phyloP scores from a whole-genome alignment of 2,888 invertebrate species.

The Trachelus stipa region DNA sequence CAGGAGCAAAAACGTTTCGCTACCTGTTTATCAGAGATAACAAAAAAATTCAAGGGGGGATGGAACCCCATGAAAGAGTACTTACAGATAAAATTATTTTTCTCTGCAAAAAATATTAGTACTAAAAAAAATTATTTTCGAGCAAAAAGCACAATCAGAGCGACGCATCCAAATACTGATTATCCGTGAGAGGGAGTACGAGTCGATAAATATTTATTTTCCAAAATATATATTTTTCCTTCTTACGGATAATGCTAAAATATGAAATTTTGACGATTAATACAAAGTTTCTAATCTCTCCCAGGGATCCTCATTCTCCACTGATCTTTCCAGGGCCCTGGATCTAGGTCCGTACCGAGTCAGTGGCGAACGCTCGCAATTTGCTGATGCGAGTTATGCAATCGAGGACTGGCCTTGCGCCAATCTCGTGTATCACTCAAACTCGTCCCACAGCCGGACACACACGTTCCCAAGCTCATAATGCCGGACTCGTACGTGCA shows the following conservation, averaged over 20 bases:
- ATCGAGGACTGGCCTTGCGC: slow-evolving; percentile 57
- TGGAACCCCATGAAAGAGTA: not conserved
- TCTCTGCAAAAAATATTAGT: not conserved
- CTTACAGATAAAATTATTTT: not conserved
- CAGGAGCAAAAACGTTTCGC: not conserved
- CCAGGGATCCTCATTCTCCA: not conserved
- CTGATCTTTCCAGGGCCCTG: not conserved
- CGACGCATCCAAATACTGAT: too few relatives aligned
- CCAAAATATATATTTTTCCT: too few relatives aligned
- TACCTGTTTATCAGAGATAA: not conserved
- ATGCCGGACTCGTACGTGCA: not conserved
- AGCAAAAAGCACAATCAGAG: too few relatives aligned
- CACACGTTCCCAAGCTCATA: not conserved
- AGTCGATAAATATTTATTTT: too few relatives aligned
- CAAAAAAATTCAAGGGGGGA: too few relatives aligned
- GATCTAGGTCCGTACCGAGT: not conserved
- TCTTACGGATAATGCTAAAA: too few relatives aligned
- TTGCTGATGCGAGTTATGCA: slow-evolving; percentile 47
- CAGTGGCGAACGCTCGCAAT: slow-evolving; percentile 31
- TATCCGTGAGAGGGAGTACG: too few relatives aligned
- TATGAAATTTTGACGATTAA: too few relatives aligned
- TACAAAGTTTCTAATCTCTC: too few relatives aligned
- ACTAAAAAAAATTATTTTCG: not conserved
- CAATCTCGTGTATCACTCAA: slow-evolving; percentile 52
- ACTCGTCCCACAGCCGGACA: slow-evolving; percentile 6